phyloP scores from a whole-genome alignment of 2,888 invertebrate species.

The Meiosimyza platycephala region DNA sequence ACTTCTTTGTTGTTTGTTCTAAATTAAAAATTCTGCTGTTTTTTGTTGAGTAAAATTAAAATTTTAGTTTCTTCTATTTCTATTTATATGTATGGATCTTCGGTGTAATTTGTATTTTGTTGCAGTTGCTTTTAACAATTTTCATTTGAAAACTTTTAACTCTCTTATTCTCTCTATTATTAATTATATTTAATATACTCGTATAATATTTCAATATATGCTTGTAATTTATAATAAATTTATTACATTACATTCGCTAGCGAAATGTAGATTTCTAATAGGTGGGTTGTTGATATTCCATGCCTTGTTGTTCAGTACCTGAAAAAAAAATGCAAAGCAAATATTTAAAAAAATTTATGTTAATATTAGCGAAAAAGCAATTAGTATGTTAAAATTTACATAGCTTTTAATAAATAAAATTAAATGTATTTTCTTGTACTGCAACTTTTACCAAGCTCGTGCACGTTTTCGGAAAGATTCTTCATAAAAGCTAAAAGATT shows the following conservation, averaged over 20 bases:
- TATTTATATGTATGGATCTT: conserved; percentile 40
- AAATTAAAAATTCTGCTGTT: conserved; percentile 45
- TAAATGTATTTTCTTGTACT: no score
- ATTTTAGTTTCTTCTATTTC: conserved; percentile 38
- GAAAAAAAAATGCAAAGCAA: not conserved
- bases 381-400: no score
- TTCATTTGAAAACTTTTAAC: no score
- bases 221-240: conserved; percentile 18
- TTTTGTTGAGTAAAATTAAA: conserved; percentile 32
- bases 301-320: conserved; percentile 60
- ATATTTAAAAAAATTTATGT: not conserved
- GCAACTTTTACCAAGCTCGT: no score
- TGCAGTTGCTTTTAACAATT: conserved; percentile 43
- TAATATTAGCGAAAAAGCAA: no score
- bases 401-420: no score
- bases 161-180: not conserved
- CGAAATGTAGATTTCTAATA: conserved; percentile 53
- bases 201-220: conserved; percentile 23
- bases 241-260: conserved; percentile 33
- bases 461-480: no score
- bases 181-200: conserved; percentile 19
- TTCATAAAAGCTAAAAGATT: no score
- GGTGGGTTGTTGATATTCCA: conserved; percentile 66
- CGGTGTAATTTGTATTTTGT: conserved; percentile 47
- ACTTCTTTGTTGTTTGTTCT: conserved; percentile 35